Evolutionary conservation across 2,888 invertebrate species (phyloP), one percentile per base, ranked within the genome.

Genomic region (Spodoptera exigua): DNA sequence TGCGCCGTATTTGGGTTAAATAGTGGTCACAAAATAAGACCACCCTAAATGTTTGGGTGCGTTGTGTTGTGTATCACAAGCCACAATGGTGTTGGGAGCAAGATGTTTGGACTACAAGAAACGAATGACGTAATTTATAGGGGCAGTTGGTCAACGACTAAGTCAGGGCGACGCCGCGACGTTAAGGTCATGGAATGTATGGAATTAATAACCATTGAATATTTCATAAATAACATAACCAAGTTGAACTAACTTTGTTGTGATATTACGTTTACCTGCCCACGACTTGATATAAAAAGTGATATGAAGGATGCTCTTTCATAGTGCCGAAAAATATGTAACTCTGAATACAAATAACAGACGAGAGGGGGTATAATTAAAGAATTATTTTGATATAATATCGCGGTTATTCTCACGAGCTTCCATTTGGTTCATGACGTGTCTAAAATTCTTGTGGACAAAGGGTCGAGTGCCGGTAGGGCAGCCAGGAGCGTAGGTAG

Each of bases 401-500:
- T 85, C 74, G 80, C 78, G 74, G 78, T 82, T 84, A 88, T 88
- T 91, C 89, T 88, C 88, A 85, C 85, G 84, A 81, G 84, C 82
- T 88, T 86, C 85, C 83, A 90, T 87, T 84, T 88, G 81, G 84
- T 85, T 84, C 87, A 87, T 93, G 93, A 93, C 92, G 87, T 74
- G 85, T 85, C 84, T 81, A 88, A 91, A 92, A 91, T 91, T 88
- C 87, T 81, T 80, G 76, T 69, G 87, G 87, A 92, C 90, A 91
- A 92, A 90, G 82, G 85, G 69, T 84, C 80, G 43, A 17, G 21
- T 55, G 60, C 66, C 70, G 80, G 83, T 80, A 81, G 83, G 80
- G 85, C 82, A 81, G 81, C 82, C 78, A 79, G 88, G 86, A 89
- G 88, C 89, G 92, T 91, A 92, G 93, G 93, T 92, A 94, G 91